These are phyloP conservation scores for Agrypnus murinus DNA, from an alignment of 2,888 invertebrate genomes.

Conservation along the genomic window DNA sequence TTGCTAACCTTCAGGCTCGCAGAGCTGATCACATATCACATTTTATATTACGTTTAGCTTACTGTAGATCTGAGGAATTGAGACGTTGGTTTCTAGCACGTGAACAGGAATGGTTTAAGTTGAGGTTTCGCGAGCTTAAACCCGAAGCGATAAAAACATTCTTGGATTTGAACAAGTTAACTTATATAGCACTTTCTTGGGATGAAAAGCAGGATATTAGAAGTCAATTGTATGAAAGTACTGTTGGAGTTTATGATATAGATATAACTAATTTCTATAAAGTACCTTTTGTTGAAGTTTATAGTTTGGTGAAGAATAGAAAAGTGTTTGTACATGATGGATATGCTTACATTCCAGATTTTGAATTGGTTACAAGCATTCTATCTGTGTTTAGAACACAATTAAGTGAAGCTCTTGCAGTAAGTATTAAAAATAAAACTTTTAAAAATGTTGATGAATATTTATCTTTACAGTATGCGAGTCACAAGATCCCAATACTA, in stretches of 20 bases:
- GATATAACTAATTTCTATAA: slow-evolving; percentile 82
- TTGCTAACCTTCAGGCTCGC: slow-evolving; percentile 80
- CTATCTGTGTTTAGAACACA: slow-evolving; percentile 83
- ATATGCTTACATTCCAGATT: slow-evolving; percentile 89
- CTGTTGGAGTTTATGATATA: slow-evolving; percentile 72
- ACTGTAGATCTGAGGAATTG: slow-evolving; percentile 90
- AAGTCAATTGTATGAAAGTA: slow-evolving; percentile 77
- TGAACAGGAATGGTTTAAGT: slow-evolving; percentile 92
- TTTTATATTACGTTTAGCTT: slow-evolving; percentile 92
- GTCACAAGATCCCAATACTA: slow-evolving; percentile 81
- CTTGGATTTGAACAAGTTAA: slow-evolving; percentile 79
- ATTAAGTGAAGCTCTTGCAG: slow-evolving; percentile 80
- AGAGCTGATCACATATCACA: slow-evolving; percentile 93
- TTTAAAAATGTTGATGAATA: slow-evolving; percentile 12
- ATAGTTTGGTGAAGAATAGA: slow-evolving; percentile 86
- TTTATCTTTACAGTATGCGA: slow-evolving; percentile 73
- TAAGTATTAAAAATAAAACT: too few relatives aligned
- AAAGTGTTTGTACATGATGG: slow-evolving; percentile 88
- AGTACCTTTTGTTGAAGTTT: slow-evolving; percentile 90
- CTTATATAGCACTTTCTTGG: slow-evolving; percentile 79
- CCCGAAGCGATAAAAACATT: slow-evolving; percentile 78
- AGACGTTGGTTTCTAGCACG: slow-evolving; percentile 90
- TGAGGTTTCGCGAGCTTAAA: slow-evolving; percentile 79
- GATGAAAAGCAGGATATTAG: slow-evolving; percentile 80
- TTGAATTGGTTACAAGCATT: slow-evolving; percentile 89